Base-by-base conservation (phyloP, 2,797 vertebrate species). In the Lacerta bilineata region DNA sequence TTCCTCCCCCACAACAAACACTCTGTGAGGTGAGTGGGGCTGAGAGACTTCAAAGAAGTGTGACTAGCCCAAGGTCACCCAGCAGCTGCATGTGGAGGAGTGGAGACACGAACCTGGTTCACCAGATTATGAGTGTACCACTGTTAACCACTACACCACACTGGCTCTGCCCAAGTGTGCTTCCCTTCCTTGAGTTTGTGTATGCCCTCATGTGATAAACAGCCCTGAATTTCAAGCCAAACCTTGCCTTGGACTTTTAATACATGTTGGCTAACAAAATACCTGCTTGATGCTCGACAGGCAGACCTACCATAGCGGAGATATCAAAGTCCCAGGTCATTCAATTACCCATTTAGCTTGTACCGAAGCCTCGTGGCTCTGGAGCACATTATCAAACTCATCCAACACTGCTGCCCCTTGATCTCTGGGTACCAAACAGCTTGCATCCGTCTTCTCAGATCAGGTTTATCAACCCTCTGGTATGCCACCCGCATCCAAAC, bases 191-290 rank as follows among this genome's bases (percentile, higher is more conserved):
- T 81, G 80, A 77, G 75, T 59, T 82, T 69, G 23, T 68, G 17
- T 10, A 39, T 39, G 71, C 41, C 78, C 68, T 27, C 85, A 3
- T 50, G 25, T 33, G 25, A 6, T 39, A 64, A 55, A 80, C 79
- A 80, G 77, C 76, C 91, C 89, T 71, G 90, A 83, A 90, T 91
- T 89, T 91, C 68, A 88, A 29, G 79, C 78, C 86, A 79, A 86
- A 88, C 55, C 85, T 94, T 93, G 83, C 18, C 89, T 89, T 91
- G 82, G 86, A 39, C 90, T 61, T 77, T 90, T 92, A 91, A 92
- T 83, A 90, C 76, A 6, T 90, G 86, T 69, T 88, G 88, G 89
- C 84, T 91, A 87, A 17, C 0, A 15, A 91, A 91, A 79, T 85
- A 85, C 74, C 64, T 87, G 89, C 85, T 1, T 23, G 0, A 55